Evolutionary conservation across 2,113 vertebrate species (phyloP), one percentile per base, ranked within the genome.

Genomic region (Tretioscincus oriximinensis): DNA sequence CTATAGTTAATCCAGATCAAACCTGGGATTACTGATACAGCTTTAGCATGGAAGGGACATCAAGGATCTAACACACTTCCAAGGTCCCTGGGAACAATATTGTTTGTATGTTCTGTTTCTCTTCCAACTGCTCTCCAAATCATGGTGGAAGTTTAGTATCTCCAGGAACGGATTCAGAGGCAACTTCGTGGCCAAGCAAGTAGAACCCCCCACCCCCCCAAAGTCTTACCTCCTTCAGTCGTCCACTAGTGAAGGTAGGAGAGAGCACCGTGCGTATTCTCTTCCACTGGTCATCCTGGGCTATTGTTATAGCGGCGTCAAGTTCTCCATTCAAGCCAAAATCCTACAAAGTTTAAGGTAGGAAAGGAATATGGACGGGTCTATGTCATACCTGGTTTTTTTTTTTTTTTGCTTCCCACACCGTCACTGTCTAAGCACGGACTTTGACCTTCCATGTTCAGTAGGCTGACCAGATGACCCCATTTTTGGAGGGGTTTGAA

Each of bases 181-280:
- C 20, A 10, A 8, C 49, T 11, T 51, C 12, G 24, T 51, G 41
- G 45, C 22, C 41, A 47, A 67, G 16, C 1, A 4, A 18, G 18
- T 4, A 4, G 22, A 49, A 41, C 35, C 35, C 35, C 35, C 35
- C 35, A 41, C 35, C 1, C 4, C 7, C 31, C 26, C n/a, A n/a
- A 2, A 2, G 2, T 11, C 73, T 88, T 49, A 95, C 95, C 91
- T 95, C 94, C 83, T 94, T 96, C 35, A 96, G 92, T 82, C 89
- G 93, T 60, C 95, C 90, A 0, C 90, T 95, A 86, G 95, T 95
- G 88, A 96, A 96, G 2, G 93, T 70, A 2, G 93, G 94, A 20
- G 93, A 95, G 6, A 96, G 86, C 1, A 94, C 74, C 0, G 84
- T 83, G 45, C 89, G 89, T 76, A 96, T 95, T 63, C 91, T 89